Conservation (phyloP, 2,888 invertebrate species). For the Aplocera efformata region DNA sequence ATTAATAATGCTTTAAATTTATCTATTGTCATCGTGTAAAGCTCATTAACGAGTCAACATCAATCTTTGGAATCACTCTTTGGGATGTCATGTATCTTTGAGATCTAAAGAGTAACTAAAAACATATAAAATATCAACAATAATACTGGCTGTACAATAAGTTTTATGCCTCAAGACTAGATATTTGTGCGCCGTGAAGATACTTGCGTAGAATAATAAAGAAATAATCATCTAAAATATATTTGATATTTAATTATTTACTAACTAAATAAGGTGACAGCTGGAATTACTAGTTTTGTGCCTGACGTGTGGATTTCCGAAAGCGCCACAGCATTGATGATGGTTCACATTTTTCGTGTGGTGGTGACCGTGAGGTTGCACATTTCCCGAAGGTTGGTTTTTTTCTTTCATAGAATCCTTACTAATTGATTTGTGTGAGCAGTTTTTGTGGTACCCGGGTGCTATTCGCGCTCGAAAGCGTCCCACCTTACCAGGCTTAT, state of each 20-base stretch:
- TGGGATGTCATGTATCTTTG: slow-evolving; percentile 53
- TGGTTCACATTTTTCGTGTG: slow-evolving; percentile 71
- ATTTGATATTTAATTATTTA: slow-evolving; percentile 3
- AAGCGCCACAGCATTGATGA: slow-evolving; percentile 75
- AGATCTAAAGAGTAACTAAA: slow-evolving; percentile 46
- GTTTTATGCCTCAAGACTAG: slow-evolving; percentile 23
- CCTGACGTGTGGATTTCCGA: slow-evolving; percentile 71
- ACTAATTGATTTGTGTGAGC: slow-evolving; percentile 42
- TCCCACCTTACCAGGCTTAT: slow-evolving; percentile 63
- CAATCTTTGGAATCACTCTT: slow-evolving; percentile 57
- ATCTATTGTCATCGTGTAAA: slow-evolving; percentile 69
- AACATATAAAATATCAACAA: slow-evolving; percentile 23
- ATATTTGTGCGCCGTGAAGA: slow-evolving; percentile 17
- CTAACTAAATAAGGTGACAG: slow-evolving; percentile 60
- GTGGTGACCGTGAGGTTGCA: slow-evolving; percentile 66
- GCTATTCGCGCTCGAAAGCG: slow-evolving; percentile 64
- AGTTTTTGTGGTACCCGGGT: slow-evolving; percentile 57
- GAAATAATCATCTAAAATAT: no score
- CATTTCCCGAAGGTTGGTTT: slow-evolving; percentile 39
- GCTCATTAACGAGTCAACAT: slow-evolving; percentile 43
- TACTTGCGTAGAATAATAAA: slow-evolving; percentile 10
- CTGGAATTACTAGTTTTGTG: slow-evolving; percentile 66
- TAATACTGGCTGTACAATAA: slow-evolving; percentile 31
- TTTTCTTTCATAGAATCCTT: slow-evolving; percentile 56
- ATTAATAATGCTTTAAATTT: slow-evolving; percentile 34